Conservation (phyloP, 2,113 vertebrate genomes). For the Calidris pugnax region DNA sequence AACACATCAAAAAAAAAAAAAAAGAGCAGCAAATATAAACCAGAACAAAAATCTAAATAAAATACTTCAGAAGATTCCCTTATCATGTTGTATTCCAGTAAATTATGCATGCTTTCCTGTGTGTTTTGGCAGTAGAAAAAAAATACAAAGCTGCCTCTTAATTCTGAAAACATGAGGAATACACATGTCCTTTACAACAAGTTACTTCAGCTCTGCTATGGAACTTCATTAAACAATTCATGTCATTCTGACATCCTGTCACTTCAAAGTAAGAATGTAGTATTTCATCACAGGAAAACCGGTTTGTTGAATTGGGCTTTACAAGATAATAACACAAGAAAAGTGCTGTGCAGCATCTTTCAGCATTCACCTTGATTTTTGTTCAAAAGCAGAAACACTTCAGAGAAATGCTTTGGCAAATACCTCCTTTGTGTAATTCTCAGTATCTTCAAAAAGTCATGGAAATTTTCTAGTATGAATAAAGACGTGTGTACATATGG, state of each 20-base stretch:
- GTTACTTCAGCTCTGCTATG: not conserved
- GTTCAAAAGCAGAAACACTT: not conserved
- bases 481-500: not conserved
- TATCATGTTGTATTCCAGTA: not conserved
- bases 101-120: not conserved
- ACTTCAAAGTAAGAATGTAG: not conserved
- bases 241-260: not conserved
- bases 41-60: conserved; percentile 37
- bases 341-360: not conserved
- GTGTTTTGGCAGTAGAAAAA: conserved; percentile 14
- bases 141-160: not conserved
- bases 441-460: not conserved
- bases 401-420: not conserved
- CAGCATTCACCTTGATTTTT: not conserved
- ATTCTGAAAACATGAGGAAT: not conserved
- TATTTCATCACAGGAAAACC: not conserved
- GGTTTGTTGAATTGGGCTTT: not conserved
- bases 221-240: not conserved
- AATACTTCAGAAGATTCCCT: conserved; percentile 4
- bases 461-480: not conserved
- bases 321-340: not conserved
- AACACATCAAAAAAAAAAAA: not conserved
- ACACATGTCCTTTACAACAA: not conserved
- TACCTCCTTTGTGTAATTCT: not conserved
- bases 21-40: conserved; percentile 17